Evolutionary conservation across 2,797 vertebrate genomes (phyloP).

Genomic region (Molothrus ater): DNA sequence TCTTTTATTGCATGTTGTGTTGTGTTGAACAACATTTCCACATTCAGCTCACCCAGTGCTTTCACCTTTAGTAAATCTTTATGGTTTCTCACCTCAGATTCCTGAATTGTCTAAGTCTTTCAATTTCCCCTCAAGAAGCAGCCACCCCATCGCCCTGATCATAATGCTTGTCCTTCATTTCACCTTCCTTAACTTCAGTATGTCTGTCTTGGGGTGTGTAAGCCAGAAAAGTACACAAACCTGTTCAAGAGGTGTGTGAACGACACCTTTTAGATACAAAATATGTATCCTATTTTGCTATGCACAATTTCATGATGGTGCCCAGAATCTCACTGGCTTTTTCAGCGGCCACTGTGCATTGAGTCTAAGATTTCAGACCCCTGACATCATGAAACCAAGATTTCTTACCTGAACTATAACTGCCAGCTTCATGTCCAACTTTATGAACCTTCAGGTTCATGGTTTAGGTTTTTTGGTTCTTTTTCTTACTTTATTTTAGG

Average conservation of each 20-base stretch:
- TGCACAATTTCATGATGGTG: neutral
- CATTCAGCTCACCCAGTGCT: neutral
- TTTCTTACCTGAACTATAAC: neutral
- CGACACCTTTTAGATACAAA: neutral
- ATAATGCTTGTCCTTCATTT: neutral
- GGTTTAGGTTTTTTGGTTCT: neutral
- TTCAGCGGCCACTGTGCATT: neutral
- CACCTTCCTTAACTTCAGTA: neutral
- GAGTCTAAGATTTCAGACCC: neutral
- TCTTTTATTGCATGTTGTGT: neutral
- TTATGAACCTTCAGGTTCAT: neutral
- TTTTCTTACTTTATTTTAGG: neutral
- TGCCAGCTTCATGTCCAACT: neutral
- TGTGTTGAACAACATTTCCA: neutral
- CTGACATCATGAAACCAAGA: accelerated
- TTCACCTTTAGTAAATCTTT: neutral
- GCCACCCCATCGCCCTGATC: neutral
- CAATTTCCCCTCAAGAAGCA: neutral
- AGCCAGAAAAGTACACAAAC: neutral
- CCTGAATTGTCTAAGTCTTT: neutral
- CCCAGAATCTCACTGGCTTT: neutral
- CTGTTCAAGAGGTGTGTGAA: neutral
- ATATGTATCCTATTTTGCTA: neutral
- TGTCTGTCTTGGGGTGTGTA: neutral
- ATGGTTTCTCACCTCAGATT: neutral